Percentiles rank a stretch among this genome's conserved stretches.
phyloP scores from a whole-genome alignment of 2,888 invertebrate genomes.

The Altica lythri region DNA sequence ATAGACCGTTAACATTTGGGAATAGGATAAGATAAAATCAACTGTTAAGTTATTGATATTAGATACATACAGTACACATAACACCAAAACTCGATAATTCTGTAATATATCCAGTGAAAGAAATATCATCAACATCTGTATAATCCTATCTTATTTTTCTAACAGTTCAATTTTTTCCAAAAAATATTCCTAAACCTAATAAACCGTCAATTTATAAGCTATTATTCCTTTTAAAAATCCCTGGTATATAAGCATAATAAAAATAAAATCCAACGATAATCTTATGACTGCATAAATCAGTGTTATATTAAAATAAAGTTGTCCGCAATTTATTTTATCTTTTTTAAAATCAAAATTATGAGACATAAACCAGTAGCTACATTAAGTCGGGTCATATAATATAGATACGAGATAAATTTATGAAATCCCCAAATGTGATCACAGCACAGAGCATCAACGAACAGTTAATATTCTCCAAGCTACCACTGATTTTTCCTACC shows the following conservation, averaged over 20 bases:
- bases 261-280: constrained; percentile 20
- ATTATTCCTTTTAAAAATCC: neutral
- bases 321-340: constrained; percentile 52
- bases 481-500: constrained; percentile 27
- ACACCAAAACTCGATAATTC: too few species aligned
- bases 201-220: too few species aligned
- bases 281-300: constrained; percentile 40
- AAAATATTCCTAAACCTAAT: too few species aligned
- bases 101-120: too few species aligned
- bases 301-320: constrained; percentile 50
- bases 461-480: constrained; percentile 52
- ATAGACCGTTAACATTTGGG: too few species aligned
- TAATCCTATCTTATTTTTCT: too few species aligned
- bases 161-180: too few species aligned
- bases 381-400: constrained; percentile 45
- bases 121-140: too few species aligned
- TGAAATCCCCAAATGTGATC: constrained; percentile 51
- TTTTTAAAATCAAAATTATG: constrained; percentile 52
- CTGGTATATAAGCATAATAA: constrained; percentile 1
- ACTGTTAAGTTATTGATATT: too few species aligned
- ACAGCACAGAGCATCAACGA: constrained; percentile 51
- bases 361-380: constrained; percentile 51
- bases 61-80: too few species aligned
- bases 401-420: constrained; percentile 48
- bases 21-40: too few species aligned